phyloP scores from a whole-genome alignment of 2,888 invertebrate genomes.

The Taphrorychus bicolor region DNA sequence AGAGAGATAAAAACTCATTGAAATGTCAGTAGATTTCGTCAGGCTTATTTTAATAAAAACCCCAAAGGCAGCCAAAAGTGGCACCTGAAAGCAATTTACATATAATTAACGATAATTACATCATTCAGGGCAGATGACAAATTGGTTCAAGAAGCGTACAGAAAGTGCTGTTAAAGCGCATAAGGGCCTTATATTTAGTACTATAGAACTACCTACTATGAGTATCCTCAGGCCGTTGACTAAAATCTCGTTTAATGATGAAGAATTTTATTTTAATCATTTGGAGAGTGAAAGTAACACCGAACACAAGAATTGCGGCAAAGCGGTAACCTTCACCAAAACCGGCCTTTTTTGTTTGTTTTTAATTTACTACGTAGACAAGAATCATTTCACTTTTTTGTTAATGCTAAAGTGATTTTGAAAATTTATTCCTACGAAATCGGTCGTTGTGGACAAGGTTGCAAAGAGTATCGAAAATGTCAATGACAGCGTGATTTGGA shows the following conservation, averaged over 20 bases:
- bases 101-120: no score
- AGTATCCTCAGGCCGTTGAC: no score
- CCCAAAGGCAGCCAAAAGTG: no score
- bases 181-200: no score
- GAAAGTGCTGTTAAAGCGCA: no score
- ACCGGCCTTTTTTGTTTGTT: slow-evolving; percentile 1
- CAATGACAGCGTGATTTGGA: neutral
- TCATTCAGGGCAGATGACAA: no score
- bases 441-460: neutral
- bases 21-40: no score
- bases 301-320: neutral
- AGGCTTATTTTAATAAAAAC: neutral
- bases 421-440: neutral
- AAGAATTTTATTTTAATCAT: slow-evolving; percentile 14
- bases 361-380: neutral
- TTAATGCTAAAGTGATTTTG: no score
- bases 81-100: no score
- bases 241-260: neutral
- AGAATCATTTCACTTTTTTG: slow-evolving; percentile 9
- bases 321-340: slow-evolving; percentile 23
- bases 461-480: neutral
- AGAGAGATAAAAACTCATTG: no score
- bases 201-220: no score
- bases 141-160: no score
- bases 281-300: slow-evolving; percentile 21